These are phyloP conservation scores for Gavia stellata DNA, from an alignment of 2,113 vertebrate species.

Conservation along the genomic window DNA sequence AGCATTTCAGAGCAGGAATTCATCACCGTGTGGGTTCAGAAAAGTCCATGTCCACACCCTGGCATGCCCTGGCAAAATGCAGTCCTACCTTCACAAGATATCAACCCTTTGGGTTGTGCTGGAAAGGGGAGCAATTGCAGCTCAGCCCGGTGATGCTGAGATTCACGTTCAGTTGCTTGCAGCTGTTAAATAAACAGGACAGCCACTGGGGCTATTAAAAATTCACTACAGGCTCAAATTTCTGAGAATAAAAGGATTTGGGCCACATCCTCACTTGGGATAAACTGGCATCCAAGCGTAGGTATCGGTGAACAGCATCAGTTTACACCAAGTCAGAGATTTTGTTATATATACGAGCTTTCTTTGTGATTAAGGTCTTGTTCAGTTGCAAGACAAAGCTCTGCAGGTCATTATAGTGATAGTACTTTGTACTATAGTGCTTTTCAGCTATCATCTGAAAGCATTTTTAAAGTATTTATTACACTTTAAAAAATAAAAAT, in stretches of 20 bases:
- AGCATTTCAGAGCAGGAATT: neutral
- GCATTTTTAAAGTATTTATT: neutral
- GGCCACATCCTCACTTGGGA: neutral
- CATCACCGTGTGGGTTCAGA: neutral
- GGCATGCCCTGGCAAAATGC: fast-evolving
- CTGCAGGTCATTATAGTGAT: neutral
- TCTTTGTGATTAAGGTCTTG: neutral
- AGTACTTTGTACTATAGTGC: neutral
- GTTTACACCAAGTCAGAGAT: neutral
- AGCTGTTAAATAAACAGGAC: neutral
- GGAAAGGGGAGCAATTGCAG: neutral
- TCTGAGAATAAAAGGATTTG: neutral
- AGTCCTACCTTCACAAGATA: neutral
- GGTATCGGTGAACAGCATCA: neutral
- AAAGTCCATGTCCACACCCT: neutral
- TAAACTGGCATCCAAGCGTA: neutral
- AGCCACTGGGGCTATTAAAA: neutral
- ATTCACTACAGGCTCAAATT: neutral
- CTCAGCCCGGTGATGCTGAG: fast-evolving
- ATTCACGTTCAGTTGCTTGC: neutral
- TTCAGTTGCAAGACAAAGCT: neutral
- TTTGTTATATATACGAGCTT: neutral
- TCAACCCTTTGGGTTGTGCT: neutral
- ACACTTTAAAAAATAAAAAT: neutral
- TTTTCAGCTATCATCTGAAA: neutral